A percentile compares a stretch with the other conserved stretches of the same genome.
phyloP scores from a whole-genome alignment of 2,888 invertebrate species.

The Heliconius hortense region DNA sequence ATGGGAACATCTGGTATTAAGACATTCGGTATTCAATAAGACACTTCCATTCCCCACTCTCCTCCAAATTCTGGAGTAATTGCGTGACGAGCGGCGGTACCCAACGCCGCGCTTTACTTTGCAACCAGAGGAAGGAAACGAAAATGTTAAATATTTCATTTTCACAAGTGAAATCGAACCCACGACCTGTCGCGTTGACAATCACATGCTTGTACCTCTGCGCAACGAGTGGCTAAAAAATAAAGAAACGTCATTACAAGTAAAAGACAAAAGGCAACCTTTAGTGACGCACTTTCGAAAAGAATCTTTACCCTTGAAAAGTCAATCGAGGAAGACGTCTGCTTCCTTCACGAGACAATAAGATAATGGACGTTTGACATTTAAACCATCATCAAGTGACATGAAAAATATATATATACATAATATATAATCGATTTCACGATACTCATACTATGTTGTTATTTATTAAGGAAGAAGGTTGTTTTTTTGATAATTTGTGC shows the following conservation, averaged over 20 bases:
- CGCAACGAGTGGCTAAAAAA: neutral
- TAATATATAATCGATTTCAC: neutral
- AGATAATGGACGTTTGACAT: constrained; percentile 1
- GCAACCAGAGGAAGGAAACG: neutral
- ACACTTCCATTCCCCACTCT: neutral
- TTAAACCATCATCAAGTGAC: neutral
- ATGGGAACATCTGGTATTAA: neutral
- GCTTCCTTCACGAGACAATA: constrained; percentile 11
- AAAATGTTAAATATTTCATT: neutral
- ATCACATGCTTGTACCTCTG: neutral
- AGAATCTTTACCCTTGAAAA: constrained; percentile 7
- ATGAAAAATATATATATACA: neutral
- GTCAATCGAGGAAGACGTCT: constrained; percentile 13
- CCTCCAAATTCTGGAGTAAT: neutral
- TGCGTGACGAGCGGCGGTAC: neutral
- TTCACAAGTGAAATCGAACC: neutral
- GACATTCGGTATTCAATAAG: neutral
- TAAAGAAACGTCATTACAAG: neutral
- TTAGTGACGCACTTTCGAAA: constrained; percentile 5
- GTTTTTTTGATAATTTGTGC: neutral
- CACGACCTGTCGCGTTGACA: neutral
- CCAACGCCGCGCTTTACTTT: neutral
- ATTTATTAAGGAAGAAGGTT: neutral
- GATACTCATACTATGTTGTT: neutral
- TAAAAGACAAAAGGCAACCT: neutral